Evolutionary conservation across 2,113 vertebrate species (phyloP).

Genomic region (Python bivittatus): DNA sequence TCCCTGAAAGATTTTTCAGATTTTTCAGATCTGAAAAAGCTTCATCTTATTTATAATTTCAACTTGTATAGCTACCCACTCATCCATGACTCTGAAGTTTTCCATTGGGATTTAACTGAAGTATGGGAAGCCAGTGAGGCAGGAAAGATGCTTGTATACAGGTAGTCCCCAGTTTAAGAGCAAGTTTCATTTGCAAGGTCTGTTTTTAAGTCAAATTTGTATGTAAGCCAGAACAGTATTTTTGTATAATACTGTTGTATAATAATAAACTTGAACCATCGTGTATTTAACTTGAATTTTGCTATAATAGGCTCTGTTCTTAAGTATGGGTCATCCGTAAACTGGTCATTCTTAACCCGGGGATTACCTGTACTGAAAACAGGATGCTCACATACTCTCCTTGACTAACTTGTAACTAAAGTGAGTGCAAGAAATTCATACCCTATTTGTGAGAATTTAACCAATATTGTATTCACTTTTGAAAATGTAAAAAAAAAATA

Average conservation of each 20-base stretch:
- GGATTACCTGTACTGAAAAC: too few species aligned
- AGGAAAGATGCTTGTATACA: not conserved
- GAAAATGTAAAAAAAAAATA: not conserved
- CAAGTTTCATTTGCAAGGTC: too few species aligned
- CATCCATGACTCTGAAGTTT: not conserved
- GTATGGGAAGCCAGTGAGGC: not conserved
- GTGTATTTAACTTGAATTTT: too few species aligned
- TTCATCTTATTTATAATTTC: not conserved
- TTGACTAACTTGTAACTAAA: not conserved
- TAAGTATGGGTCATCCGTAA: too few species aligned
- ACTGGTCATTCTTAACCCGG: too few species aligned
- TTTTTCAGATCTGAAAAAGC: not conserved
- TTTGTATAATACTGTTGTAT: too few species aligned
- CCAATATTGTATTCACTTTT: not conserved
- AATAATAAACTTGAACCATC: too few species aligned
- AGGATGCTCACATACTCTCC: not conserved
- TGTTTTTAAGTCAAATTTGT: too few species aligned
- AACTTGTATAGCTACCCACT: not conserved
- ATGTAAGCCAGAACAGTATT: too few species aligned
- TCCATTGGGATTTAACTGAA: not conserved
- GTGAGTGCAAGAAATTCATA: not conserved
- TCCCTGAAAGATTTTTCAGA: too few species aligned
- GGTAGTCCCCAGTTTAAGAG: too few species aligned
- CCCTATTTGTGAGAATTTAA: not conserved
- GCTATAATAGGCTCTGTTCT: too few species aligned